Evolutionary conservation across 2,113 vertebrate genomes (phyloP), one percentile per base, ranked within the genome.

Genomic region (Propithecus coquereli): DNA sequence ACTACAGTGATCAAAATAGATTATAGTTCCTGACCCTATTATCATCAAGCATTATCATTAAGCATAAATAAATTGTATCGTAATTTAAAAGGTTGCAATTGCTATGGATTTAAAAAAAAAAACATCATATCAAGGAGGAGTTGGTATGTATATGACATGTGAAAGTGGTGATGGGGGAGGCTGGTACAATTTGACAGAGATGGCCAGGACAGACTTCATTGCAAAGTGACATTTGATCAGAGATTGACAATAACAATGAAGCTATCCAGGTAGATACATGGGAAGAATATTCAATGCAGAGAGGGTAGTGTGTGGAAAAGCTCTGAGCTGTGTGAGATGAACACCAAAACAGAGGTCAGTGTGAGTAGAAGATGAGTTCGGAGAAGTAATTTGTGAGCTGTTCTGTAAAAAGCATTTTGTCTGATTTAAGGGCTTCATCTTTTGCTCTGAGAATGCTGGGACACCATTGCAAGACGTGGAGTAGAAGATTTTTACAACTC

Each of bases 341-440:
- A 40, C 23, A 63, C 30, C 7, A 30, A 4, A 11, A 43, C 17
- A 1, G 5, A 22, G 17, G 22, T 79, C 25, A n/a, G 0, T 4
- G 3, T 8, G 8, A 85, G 17, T 4, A 90, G 12, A 3, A 81
- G 10, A 45, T 34, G 13, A 50, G 3, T 22, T 16, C 2, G 13
- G 50, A 81, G 5, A 70, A 77, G 61, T 57, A 50, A 50, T 8
- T 37, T 73, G 6, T 45, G 18, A 94, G 23, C 9, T 3, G 18
- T 5, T 82, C 22, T 12, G 43, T 3, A 68, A 86, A 40, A 18
- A 6, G 2, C 30, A 86, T 25, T 74, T 86, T 50, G 1, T 65
- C 17, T 65, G 4, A 52, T 8, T 4, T 63, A 63, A 47, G 1
- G 12, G 3, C 1, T 91, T 91, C 34, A 43, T 52, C 2, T 79